Evolutionary conservation across 1,140 invertebrate species (phyloP).

Genomic region (Drosophila oshimai): DNA sequence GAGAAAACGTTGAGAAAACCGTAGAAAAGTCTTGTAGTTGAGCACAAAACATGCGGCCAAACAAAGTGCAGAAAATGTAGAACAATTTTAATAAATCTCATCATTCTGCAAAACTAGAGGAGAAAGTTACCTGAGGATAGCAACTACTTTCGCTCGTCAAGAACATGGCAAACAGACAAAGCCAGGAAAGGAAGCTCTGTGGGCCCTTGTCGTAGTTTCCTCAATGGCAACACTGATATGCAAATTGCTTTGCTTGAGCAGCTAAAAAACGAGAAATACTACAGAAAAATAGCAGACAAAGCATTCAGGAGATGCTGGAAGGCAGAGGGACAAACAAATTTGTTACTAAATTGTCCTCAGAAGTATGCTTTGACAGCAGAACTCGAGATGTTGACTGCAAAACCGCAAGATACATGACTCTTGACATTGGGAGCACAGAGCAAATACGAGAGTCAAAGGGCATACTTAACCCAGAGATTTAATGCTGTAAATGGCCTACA

Average conservation of each 20-base stretch:
- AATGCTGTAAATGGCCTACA: neutral
- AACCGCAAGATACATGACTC: conserved; percentile 11
- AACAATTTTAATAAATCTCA: conserved; percentile 49
- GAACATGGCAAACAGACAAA: conserved; percentile 33
- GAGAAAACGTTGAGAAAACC: neutral
- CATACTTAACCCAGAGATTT: neutral
- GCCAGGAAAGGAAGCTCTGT: conserved; percentile 16
- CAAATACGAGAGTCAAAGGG: neutral
- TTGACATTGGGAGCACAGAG: conserved; percentile 3
- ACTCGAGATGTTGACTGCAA: conserved; percentile 26
- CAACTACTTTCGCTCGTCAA: conserved; percentile 29
- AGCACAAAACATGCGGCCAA: conserved; percentile 15
- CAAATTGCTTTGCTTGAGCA: conserved; percentile 61
- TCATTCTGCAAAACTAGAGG: conserved; percentile 20
- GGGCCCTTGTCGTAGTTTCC: conserved; percentile 34
- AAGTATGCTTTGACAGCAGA: conserved; percentile 54
- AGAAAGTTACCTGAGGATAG: conserved; percentile 31
- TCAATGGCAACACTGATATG: conserved; percentile 65
- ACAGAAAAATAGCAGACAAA: conserved; percentile 2
- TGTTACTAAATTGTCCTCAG: conserved; percentile 61
- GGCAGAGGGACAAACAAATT: conserved; percentile 59
- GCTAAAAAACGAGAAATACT: conserved; percentile 1
- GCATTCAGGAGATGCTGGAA: conserved; percentile 6
- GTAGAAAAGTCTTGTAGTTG: conserved; percentile 1
- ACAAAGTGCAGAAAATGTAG: conserved; percentile 25